Evolutionary conservation across 2,888 invertebrate genomes (phyloP).

Genomic region (Tupiocoris notatus): DNA sequence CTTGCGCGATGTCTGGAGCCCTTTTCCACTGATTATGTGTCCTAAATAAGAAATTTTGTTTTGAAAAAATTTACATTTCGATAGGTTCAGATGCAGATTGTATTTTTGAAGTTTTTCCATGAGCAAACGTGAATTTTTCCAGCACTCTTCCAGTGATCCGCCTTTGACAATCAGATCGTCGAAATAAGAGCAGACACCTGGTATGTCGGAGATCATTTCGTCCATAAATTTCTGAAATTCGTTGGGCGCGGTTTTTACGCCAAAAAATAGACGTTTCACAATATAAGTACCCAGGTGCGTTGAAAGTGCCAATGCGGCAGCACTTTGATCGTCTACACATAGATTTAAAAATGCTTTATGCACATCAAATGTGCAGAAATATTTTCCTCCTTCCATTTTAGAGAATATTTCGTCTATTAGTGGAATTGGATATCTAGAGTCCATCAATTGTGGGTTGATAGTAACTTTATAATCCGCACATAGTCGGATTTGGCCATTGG

Average conservation of each 20-base stretch:
- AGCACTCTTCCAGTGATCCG: conserved; percentile 6
- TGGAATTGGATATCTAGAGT: background rate
- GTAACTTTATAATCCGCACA: background rate
- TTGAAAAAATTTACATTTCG: conserved; percentile 26
- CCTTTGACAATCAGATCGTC: conserved; percentile 27
- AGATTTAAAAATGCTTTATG: background rate
- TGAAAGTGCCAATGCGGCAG: background rate
- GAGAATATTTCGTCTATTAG: background rate
- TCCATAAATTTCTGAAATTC: no score
- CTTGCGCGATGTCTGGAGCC: conserved; percentile 24
- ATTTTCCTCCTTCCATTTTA: background rate
- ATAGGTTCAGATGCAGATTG: conserved; percentile 25
- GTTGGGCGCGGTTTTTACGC: background rate
- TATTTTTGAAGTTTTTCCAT: background rate
- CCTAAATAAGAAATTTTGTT: conserved; percentile 23
- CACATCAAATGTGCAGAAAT: background rate
- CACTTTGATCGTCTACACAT: background rate
- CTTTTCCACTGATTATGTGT: conserved; percentile 20
- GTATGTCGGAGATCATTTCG: no score
- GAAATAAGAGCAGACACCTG: no score
- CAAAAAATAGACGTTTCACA: background rate
- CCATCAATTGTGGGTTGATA: background rate
- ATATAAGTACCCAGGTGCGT: background rate
- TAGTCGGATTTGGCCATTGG: background rate
- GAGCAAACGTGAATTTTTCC: background rate